Conservation (phyloP, 1,140 invertebrate genomes). For the Apis dorsata region DNA sequence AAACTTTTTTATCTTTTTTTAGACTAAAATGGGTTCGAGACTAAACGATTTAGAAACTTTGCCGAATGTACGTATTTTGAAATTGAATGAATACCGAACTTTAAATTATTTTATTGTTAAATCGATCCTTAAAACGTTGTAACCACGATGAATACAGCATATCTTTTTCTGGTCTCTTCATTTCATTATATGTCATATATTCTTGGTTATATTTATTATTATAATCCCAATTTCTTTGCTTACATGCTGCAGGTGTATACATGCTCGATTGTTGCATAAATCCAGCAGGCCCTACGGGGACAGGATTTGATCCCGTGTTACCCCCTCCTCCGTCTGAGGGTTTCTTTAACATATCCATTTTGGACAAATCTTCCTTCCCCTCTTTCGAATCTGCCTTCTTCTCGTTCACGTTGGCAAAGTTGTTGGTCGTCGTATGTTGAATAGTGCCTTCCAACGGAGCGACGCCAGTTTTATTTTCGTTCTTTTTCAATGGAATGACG, state of each 20-base stretch:
- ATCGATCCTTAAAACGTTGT: slow-evolving; percentile 37
- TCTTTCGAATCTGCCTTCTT: not conserved
- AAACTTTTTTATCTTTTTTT: not conserved
- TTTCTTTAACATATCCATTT: not conserved
- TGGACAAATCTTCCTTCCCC: not conserved
- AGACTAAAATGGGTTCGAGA: not conserved
- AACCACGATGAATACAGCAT: slow-evolving; percentile 66
- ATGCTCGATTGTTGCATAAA: too few relatives aligned
- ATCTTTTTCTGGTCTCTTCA: slow-evolving; percentile 53
- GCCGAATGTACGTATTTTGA: not conserved
- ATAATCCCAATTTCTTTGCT: too few relatives aligned
- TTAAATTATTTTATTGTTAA: slow-evolving; percentile 29
- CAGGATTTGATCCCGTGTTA: not conserved
- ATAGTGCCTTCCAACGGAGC: slow-evolving; percentile 2
- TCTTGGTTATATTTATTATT: not conserved
- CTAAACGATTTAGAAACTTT: too few relatives aligned
- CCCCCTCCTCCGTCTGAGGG: not conserved
- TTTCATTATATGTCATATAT: not conserved
- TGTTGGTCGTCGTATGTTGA: not conserved
- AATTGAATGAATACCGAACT: not conserved
- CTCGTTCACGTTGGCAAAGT: not conserved
- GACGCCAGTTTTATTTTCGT: not conserved
- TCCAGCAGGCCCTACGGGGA: not conserved
- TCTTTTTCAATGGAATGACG: not conserved
- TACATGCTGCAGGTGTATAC: too few relatives aligned